Conservation (phyloP, 2,888 invertebrate genomes). For the Alitta virens region DNA sequence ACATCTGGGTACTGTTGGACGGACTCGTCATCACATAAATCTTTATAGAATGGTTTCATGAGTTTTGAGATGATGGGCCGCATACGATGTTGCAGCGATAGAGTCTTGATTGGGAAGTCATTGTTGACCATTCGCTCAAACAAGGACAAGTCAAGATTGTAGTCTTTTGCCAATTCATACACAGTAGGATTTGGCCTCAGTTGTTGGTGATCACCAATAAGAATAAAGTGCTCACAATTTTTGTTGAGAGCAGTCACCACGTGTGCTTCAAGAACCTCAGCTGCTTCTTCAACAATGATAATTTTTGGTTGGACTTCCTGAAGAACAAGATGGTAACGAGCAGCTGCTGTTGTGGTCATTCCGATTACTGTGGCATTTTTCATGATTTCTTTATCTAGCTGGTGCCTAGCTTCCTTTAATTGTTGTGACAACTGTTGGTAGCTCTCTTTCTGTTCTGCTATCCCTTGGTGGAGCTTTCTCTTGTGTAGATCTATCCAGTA, state of each 20-base stretch:
- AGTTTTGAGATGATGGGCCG: slow-evolving; percentile 48
- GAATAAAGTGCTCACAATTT: slow-evolving; percentile 75
- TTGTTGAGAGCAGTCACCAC: slow-evolving; percentile 73
- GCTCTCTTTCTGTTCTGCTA: slow-evolving; percentile 22
- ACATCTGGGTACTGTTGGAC: slow-evolving; percentile 36
- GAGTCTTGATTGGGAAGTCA: slow-evolving; percentile 62
- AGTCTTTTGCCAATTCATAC: slow-evolving; percentile 67
- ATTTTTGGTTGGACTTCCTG: slow-evolving; percentile 51
- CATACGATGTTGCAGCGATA: slow-evolving; percentile 65
- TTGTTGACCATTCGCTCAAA: slow-evolving; percentile 79
- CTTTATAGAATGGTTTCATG: slow-evolving; percentile 43
- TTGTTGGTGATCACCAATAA: slow-evolving; percentile 83
- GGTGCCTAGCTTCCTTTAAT: slow-evolving; percentile 27
- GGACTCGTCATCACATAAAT: slow-evolving; percentile 38
- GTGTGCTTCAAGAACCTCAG: slow-evolving; percentile 82
- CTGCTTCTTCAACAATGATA: slow-evolving; percentile 78
- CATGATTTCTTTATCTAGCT: slow-evolving; percentile 39
- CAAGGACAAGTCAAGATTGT: slow-evolving; percentile 73
- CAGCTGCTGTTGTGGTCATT: slow-evolving; percentile 54
- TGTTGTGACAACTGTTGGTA: slow-evolving; percentile 27
- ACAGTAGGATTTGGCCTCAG: slow-evolving; percentile 72
- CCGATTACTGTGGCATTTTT: slow-evolving; percentile 40
- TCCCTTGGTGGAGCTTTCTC: slow-evolving; percentile 20
- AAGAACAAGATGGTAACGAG: slow-evolving; percentile 41
- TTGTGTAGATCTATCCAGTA: slow-evolving; percentile 46